Percentiles rank a stretch among this genome's conserved stretches.
Evolutionary conservation across 2,797 vertebrate species (phyloP).

Genomic region (Gastrophryne carolinensis): DNA sequence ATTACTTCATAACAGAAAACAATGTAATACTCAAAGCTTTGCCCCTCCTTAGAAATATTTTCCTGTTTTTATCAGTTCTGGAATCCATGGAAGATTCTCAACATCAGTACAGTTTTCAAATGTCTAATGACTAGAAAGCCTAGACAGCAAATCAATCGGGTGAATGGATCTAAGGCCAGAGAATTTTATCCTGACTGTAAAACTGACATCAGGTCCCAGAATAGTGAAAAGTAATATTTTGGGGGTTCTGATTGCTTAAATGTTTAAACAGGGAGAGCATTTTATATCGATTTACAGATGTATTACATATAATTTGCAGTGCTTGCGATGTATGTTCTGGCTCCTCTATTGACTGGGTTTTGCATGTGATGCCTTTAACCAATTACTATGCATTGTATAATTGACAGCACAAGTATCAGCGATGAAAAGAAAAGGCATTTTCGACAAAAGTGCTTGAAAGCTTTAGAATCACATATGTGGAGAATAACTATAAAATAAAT

Average conservation of each 20-base stretch:
- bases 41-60: not conserved
- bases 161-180: constrained; percentile 3
- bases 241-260: not conserved
- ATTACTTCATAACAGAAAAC: constrained; percentile 45
- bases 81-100: constrained; percentile 12
- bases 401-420: constrained; percentile 3
- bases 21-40: not conserved
- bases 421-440: constrained; percentile 35
- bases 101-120: constrained; percentile 25
- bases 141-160: constrained; percentile 41
- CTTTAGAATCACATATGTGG: constrained; percentile 7
- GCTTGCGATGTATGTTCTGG: not conserved
- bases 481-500: constrained; percentile 10
- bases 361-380: not conserved
- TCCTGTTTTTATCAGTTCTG: constrained; percentile 7
- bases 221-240: constrained; percentile 10
- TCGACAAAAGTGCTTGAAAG: constrained; percentile 12
- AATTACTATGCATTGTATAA: not conserved
- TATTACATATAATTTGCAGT: not conserved
- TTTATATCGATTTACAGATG: constrained; percentile 19
- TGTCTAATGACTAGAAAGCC: constrained; percentile 4
- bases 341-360: constrained; percentile 12
- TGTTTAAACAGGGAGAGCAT: constrained; percentile 28
- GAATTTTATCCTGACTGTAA: not conserved
- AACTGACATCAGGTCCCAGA: constrained; percentile 4